Conservation (phyloP, 2,888 invertebrate genomes). For the Bimastos eiseni region DNA sequence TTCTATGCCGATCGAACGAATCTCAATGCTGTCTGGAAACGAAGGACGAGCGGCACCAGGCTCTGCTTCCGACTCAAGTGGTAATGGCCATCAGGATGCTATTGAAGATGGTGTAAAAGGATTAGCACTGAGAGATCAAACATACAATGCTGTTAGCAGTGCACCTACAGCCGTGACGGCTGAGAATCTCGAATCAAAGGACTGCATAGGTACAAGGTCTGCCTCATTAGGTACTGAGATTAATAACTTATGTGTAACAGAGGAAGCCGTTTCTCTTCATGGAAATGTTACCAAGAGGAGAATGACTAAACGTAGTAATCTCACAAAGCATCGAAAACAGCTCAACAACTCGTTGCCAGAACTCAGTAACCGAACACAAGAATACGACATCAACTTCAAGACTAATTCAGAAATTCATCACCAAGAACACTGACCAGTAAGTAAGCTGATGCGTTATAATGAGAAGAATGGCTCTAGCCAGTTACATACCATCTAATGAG, state of each 20-base stretch:
- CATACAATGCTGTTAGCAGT: not conserved
- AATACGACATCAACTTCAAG: not conserved
- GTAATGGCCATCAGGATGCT: not conserved
- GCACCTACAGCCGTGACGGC: not conserved
- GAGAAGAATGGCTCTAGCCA: not conserved
- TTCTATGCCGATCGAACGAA: not conserved
- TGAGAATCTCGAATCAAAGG: not conserved
- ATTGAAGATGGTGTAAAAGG: not conserved
- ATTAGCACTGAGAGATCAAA: not conserved
- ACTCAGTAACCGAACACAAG: not conserved
- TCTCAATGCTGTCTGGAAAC: not conserved
- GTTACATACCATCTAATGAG: not conserved
- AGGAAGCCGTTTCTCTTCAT: not conserved
- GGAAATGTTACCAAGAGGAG: not conserved
- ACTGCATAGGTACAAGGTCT: not conserved
- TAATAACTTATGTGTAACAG: not conserved
- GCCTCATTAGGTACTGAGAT: not conserved
- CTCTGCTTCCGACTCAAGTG: not conserved
- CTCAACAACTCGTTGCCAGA: not conserved
- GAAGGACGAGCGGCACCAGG: not conserved
- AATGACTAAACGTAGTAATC: not conserved
- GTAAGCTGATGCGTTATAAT: conserved; percentile 1
- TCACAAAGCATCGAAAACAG: not conserved
- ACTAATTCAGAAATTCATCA: not conserved
- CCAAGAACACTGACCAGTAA: conserved; percentile 3